Evolutionary conservation across 2,888 invertebrate genomes (phyloP).

Genomic region (Nomada goodeniana): DNA sequence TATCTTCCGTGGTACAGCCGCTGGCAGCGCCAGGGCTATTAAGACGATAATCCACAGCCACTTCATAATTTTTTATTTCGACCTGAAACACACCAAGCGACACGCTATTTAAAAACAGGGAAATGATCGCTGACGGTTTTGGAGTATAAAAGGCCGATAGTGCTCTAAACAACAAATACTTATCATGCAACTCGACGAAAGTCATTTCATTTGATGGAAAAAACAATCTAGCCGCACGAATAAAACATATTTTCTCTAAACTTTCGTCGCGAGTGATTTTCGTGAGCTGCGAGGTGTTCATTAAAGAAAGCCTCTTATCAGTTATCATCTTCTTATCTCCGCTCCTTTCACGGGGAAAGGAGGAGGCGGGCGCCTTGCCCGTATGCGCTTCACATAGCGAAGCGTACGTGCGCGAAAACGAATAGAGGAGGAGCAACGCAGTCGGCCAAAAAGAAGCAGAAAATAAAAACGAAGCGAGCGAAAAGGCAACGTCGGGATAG

Average conservation of each 20-base stretch:
- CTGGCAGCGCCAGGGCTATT: conserved; percentile 76
- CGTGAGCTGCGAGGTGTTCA: conserved; percentile 25
- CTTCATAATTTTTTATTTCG: conserved; percentile 71
- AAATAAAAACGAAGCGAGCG: conserved; percentile 44
- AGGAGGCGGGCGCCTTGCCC: conserved; percentile 7
- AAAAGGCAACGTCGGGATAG: neutral
- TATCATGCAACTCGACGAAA: no score
- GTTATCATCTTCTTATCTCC: conserved; percentile 32
- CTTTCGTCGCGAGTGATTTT: conserved; percentile 16
- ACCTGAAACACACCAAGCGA: conserved; percentile 61
- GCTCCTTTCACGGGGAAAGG: conserved; percentile 42
- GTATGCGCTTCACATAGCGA: conserved; percentile 26
- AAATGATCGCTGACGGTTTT: neutral
- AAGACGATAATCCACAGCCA: conserved; percentile 77
- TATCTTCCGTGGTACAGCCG: conserved; percentile 76
- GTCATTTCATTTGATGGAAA: no score
- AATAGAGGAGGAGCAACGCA: conserved; percentile 16
- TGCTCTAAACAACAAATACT: no score
- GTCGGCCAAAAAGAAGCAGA: conserved; percentile 35
- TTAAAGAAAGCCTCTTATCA: conserved; percentile 54
- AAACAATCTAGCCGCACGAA: neutral
- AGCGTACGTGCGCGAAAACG: conserved; percentile 42
- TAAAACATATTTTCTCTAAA: neutral
- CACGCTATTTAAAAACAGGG: conserved; percentile 15
- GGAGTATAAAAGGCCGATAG: neutral